Conservation (phyloP, 2,888 invertebrate species). For the Lepidonotus clava region DNA sequence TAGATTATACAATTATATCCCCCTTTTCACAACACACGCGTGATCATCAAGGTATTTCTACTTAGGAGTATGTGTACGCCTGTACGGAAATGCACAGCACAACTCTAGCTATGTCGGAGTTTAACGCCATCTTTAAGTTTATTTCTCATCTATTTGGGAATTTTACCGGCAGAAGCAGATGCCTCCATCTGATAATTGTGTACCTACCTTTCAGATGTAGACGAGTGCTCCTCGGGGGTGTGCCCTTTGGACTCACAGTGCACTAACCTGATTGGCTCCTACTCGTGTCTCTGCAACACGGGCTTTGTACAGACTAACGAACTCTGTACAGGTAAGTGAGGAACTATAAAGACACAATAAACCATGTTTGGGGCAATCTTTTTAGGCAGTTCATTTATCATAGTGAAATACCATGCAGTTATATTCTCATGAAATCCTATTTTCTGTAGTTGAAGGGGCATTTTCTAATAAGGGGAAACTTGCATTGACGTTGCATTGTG, state of each 20-base stretch:
- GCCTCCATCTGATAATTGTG: neutral
- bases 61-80: too few relatives aligned
- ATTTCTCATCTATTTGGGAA: neutral
- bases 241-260: neutral
- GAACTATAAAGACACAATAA: neutral
- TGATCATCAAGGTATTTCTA: too few relatives aligned
- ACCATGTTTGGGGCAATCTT: too few relatives aligned
- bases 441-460: neutral
- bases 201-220: neutral
- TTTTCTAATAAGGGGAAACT: too few relatives aligned
- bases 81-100: too few relatives aligned
- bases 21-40: too few relatives aligned
- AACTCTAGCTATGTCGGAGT: too few relatives aligned
- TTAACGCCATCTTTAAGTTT: too few relatives aligned
- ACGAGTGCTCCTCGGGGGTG: neutral
- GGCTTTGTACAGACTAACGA: neutral
- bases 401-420: too few relatives aligned
- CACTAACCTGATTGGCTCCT: slow-evolving; percentile 4
- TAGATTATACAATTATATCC: too few relatives aligned
- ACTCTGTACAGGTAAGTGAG: slow-evolving; percentile 1
- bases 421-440: neutral
- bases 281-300: neutral
- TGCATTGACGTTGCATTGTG: too few relatives aligned
- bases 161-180: neutral
- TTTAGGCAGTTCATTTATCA: too few relatives aligned